These are phyloP conservation scores for Scatophagus argus DNA, from an alignment of 2,113 vertebrate species.

Conservation along the genomic window DNA sequence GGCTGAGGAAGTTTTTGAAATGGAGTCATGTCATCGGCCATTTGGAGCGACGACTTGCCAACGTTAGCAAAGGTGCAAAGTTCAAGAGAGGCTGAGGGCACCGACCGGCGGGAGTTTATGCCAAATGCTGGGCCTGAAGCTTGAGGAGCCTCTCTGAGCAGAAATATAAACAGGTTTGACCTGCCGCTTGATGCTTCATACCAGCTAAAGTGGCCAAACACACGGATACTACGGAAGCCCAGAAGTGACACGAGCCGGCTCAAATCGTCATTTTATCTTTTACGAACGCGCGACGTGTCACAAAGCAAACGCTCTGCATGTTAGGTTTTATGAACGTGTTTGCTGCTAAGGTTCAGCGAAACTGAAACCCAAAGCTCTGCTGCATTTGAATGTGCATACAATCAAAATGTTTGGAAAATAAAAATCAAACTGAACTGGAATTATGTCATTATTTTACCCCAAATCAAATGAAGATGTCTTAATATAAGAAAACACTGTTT, in stretches of 20 bases:
- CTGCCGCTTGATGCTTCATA: conserved; percentile 28
- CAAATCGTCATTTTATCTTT: neutral
- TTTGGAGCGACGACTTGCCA: neutral
- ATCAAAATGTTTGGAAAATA: too few relatives aligned
- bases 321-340: conserved; percentile 1
- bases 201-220: conserved; percentile 26
- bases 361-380: neutral
- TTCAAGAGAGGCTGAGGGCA: conserved; percentile 45
- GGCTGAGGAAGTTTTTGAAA: neutral
- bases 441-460: neutral
- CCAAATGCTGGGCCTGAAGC: conserved; percentile 25
- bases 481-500: too few relatives aligned
- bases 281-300: neutral
- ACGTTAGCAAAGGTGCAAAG: conserved; percentile 39
- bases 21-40: neutral
- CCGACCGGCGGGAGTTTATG: conserved; percentile 38
- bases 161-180: conserved; percentile 22
- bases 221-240: neutral
- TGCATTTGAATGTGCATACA: neutral
- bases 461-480: neutral
- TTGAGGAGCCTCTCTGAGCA: neutral
- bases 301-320: neutral
- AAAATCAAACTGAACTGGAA: too few relatives aligned
- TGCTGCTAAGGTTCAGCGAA: conserved; percentile 8
- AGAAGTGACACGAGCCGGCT: neutral